These are phyloP conservation scores for Phyllotreta striolata DNA, from an alignment of 2,888 invertebrate genomes.

Conservation along the genomic window DNA sequence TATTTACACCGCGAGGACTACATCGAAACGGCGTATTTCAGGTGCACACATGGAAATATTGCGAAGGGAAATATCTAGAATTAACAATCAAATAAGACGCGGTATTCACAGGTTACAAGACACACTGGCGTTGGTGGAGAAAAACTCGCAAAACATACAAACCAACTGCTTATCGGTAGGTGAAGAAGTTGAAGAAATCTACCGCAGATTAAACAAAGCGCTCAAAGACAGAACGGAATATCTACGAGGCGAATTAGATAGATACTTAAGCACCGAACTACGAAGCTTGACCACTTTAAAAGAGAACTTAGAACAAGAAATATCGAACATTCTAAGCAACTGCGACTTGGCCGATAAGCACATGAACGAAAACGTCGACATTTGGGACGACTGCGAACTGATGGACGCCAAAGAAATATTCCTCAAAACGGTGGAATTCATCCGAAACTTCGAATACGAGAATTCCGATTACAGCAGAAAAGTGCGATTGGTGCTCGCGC, in stretches of 20 bases:
- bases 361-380: constrained; percentile 82
- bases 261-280: constrained; percentile 88
- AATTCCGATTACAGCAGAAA: constrained; percentile 87
- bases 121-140: constrained; percentile 82
- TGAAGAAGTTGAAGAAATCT: constrained; percentile 94
- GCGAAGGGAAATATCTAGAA: constrained; percentile 68
- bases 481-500: constrained; percentile 86
- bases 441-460: constrained; percentile 94
- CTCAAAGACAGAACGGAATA: constrained; percentile 90
- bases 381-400: constrained; percentile 92
- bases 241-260: constrained; percentile 88
- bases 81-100: constrained; percentile 72
- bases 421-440: constrained; percentile 93
- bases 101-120: constrained; percentile 90
- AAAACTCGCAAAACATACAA: constrained; percentile 87
- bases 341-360: constrained; percentile 96
- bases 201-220: constrained; percentile 85
- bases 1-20: background rate
- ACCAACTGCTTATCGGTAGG: constrained; percentile 89
- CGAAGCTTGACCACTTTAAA: constrained; percentile 86
- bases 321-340: constrained; percentile 94
- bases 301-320: constrained; percentile 93
- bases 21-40: background rate
- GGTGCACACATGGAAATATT: constrained; percentile 94
- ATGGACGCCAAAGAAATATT: constrained; percentile 97